Evolutionary conservation across 2,113 vertebrate species (phyloP).

Genomic region (Eretmochelys imbricata): DNA sequence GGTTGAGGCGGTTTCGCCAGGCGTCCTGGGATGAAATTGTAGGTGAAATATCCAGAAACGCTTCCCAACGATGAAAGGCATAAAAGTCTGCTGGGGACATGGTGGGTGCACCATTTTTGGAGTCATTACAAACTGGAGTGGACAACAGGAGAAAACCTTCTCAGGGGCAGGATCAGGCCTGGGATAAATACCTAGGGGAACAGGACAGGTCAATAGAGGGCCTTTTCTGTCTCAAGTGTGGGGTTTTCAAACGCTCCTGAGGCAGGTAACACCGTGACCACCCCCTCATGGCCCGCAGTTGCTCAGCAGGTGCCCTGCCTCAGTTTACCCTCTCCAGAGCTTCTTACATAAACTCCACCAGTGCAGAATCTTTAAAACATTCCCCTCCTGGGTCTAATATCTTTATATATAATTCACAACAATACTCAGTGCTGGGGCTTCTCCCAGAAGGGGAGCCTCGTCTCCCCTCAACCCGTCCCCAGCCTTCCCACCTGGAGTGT

Average conservation of each 20-base stretch:
- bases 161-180: neutral
- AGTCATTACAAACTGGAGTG: neutral
- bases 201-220: neutral
- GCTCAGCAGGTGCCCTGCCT: neutral
- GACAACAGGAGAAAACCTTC: accelerated
- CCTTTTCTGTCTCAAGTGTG: neutral
- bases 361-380: neutral
- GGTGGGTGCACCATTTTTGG: accelerated
- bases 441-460: neutral
- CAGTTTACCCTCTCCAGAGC: neutral
- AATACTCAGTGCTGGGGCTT: neutral
- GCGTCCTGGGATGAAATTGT: accelerated
- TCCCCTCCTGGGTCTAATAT: neutral
- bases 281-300: neutral
- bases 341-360: neutral
- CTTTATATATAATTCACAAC: neutral
- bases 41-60: neutral
- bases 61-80: accelerated
- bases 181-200: too few species aligned
- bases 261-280: neutral
- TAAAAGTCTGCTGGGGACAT: accelerated
- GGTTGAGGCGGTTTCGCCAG: accelerated
- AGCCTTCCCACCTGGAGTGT: neutral
- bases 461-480: neutral
- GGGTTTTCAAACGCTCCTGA: neutral